Conservation (phyloP, 2,888 invertebrate species). For the Cryptophagus acutangulus region DNA sequence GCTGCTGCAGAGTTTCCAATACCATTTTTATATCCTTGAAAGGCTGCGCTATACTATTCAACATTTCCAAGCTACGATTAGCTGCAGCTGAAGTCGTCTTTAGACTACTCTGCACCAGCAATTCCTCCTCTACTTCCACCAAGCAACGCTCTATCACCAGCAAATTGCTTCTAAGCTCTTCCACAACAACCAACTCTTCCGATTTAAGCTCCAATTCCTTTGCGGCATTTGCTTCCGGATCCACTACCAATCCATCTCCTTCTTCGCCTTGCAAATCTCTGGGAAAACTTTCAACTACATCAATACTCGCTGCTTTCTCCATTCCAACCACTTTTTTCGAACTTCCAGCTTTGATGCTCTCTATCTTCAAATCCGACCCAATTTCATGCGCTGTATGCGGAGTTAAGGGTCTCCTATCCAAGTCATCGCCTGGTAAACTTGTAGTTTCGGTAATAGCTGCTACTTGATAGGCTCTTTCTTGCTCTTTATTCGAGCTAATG, state of each 20-base stretch:
- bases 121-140: constrained; percentile 59
- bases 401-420: constrained; percentile 38
- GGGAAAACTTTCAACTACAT: constrained; percentile 43
- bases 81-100: constrained; percentile 65
- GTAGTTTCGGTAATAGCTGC: constrained; percentile 46
- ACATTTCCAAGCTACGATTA: constrained; percentile 61
- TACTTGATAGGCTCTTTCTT: constrained; percentile 42
- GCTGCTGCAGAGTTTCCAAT: constrained; percentile 49
- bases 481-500: constrained; percentile 49
- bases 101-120: constrained; percentile 59
- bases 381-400: constrained; percentile 47
- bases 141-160: constrained; percentile 54
- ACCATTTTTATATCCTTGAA: constrained; percentile 57
- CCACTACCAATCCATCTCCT: constrained; percentile 54
- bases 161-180: constrained; percentile 43
- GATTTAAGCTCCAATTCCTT: constrained; percentile 46
- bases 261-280: constrained; percentile 55
- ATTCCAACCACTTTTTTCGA: constrained; percentile 23
- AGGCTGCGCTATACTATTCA: constrained; percentile 58
- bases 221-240: constrained; percentile 47
- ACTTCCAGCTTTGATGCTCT: constrained; percentile 49
- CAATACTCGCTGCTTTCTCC: constrained; percentile 41
- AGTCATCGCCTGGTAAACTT: constrained; percentile 43
- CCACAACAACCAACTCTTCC: constrained; percentile 37
- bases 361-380: constrained; percentile 45